These are phyloP conservation scores for Dysmachus trigonus DNA, from an alignment of 2,888 invertebrate genomes.

Conservation along the genomic window DNA sequence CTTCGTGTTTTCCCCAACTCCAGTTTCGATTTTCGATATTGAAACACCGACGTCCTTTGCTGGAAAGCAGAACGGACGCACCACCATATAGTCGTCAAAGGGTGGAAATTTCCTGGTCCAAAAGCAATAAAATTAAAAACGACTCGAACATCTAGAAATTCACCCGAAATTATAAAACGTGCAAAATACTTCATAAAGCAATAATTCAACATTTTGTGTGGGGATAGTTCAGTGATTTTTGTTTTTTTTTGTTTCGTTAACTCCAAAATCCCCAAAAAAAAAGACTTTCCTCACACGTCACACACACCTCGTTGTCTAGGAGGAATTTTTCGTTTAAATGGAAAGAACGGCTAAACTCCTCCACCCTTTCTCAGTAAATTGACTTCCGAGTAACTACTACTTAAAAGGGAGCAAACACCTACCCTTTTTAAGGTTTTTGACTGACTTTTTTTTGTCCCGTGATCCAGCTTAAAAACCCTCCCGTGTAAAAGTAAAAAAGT, in stretches of 20 bases:
- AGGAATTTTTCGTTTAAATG: background rate
- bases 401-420: background rate
- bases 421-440: background rate
- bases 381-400: background rate
- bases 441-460: background rate
- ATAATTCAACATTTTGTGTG: conserved; percentile 8
- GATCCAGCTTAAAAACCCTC: background rate
- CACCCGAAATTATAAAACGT: background rate
- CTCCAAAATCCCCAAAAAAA: background rate
- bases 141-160: background rate
- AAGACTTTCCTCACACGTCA: background rate
- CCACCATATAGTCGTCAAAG: conserved; percentile 1
- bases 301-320: background rate
- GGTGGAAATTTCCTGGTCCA: conserved; percentile 16
- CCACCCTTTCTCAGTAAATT: conserved; percentile 14
- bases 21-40: conserved; percentile 36
- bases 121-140: conserved; percentile 21
- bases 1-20: background rate
- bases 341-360: background rate
- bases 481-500: background rate
- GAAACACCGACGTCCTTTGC: background rate
- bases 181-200: background rate
- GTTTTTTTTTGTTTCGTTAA: too few species aligned
- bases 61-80: background rate
- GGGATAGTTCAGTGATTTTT: background rate